Evolutionary conservation across 2,797 vertebrate species (phyloP).

Genomic region (Cyclopterus lumpus): DNA sequence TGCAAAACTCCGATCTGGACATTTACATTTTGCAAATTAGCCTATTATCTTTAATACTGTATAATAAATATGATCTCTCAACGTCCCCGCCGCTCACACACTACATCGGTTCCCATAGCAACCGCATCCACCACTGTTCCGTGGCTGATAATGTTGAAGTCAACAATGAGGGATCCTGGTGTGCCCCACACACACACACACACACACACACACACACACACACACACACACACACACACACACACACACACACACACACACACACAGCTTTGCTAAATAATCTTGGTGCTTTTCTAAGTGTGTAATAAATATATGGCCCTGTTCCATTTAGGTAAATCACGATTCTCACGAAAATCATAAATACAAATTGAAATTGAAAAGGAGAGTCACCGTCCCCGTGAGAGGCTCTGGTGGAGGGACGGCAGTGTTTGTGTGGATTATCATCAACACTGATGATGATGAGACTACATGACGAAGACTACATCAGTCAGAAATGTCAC

Average conservation of each 20-base stretch:
- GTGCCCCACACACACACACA: conserved; percentile 3
- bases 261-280: conserved; percentile 6
- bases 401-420: conserved; percentile 4
- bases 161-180: conserved; percentile 32
- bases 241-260: background rate
- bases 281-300: background rate
- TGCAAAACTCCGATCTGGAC: background rate
- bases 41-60: conserved; percentile 29
- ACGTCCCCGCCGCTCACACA: conserved; percentile 36
- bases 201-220: background rate
- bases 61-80: conserved; percentile 41
- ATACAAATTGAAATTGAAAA: conserved; percentile 7
- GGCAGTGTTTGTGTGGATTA: background rate
- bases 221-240: background rate
- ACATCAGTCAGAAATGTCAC: background rate
- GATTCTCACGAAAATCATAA: background rate
- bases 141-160: conserved; percentile 48
- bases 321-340: background rate
- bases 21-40: conserved; percentile 25
- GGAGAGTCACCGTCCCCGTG: background rate
- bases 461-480: background rate
- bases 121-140: conserved; percentile 53
- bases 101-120: conserved; percentile 72
- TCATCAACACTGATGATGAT: conserved; percentile 10
- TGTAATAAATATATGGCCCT: conserved; percentile 17